Evolutionary conservation across 64 coral and sea anemone genomes (phyloP).

Genomic region (Hydrozoanthus tunicans): DNA sequence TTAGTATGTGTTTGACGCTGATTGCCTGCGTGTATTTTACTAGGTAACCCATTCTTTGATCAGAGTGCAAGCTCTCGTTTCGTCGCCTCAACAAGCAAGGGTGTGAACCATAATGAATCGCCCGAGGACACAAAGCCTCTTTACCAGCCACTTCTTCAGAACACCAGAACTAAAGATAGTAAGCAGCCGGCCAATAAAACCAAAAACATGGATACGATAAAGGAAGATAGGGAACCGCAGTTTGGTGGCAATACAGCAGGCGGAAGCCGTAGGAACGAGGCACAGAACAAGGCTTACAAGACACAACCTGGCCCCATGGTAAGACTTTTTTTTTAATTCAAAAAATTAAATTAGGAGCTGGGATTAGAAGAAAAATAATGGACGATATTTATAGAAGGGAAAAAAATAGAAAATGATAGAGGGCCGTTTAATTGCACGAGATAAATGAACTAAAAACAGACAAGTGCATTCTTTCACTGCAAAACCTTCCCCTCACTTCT

Average conservation of each 20-base stretch:
- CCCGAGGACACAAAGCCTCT: not conserved
- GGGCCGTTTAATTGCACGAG: too few relatives aligned
- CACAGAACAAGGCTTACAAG: slow-evolving; percentile 20
- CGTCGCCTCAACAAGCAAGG: not conserved
- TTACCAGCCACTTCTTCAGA: slow-evolving; percentile 27
- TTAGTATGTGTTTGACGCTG: too few relatives aligned
- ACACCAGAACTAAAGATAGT: not conserved
- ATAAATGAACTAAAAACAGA: too few relatives aligned
- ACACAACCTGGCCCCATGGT: not conserved
- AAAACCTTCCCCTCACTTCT: too few relatives aligned
- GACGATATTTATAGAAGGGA: too few relatives aligned
- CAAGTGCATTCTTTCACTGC: too few relatives aligned
- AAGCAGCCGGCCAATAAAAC: not conserved
- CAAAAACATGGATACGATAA: slow-evolving; percentile 35
- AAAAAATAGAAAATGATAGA: too few relatives aligned
- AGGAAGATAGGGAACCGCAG: not conserved
- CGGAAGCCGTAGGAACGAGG: not conserved
- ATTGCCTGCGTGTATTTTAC: not conserved
- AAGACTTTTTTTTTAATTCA: not conserved
- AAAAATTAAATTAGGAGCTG: not conserved
- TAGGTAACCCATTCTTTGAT: slow-evolving; percentile 6
- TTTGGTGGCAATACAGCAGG: not conserved
- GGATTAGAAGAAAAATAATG: too few relatives aligned
- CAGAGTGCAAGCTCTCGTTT: not conserved
- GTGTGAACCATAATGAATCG: not conserved